Base-by-base conservation (phyloP, 2,888 invertebrate species). In the Schizotus pectinicornis region DNA sequence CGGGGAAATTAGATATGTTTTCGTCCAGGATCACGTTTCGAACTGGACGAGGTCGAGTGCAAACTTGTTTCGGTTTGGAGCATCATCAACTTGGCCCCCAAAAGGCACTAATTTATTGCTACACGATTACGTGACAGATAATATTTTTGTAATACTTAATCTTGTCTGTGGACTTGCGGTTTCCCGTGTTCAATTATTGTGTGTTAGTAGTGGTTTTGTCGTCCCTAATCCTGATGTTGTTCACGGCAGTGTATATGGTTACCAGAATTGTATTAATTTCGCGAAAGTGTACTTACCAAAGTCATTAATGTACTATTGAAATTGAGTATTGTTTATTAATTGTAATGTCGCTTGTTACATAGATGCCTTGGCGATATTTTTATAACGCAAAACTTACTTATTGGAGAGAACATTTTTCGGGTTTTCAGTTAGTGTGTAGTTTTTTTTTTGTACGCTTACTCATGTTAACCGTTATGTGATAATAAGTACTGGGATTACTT, bases 251-350 rank as follows among this genome's bases (percentile, higher is more conserved):
- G 41, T 50, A 50, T 38, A 30, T 12, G 33, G 35, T 35, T 35
- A 35, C 3, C n/a, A 11, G n/a, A 35, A 11, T n/a, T 35, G 35
- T 35, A 6, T 35, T 35, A 35, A 39, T 59, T 54, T 54, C 37
- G 51, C 47, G 54, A 59, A 59, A 59, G 59, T 59, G 59, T 59
- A 59, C 59, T 59, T 59, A 59, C 31, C 22, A 47, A 45, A 54
- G 41, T 49, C 13, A 32, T 45, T 2, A 12, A 14, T 36, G 33
- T n/a, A 30, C 13, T 9, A 47, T 47, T 49, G n/a, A 1, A 30
- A 46, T 7, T 35, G 9, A 11, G 8, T 46, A 32, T 46, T 8
- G 9, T 46, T 46, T 35, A 22, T 48, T n/a, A n/a, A n/a, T n/a
- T 46, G 37, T 43, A 54, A 39, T 53, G 38, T 50, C 39, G 45